These are phyloP conservation scores for Ichneumon xanthorius DNA, from an alignment of 2,888 invertebrate species.

Conservation along the genomic window DNA sequence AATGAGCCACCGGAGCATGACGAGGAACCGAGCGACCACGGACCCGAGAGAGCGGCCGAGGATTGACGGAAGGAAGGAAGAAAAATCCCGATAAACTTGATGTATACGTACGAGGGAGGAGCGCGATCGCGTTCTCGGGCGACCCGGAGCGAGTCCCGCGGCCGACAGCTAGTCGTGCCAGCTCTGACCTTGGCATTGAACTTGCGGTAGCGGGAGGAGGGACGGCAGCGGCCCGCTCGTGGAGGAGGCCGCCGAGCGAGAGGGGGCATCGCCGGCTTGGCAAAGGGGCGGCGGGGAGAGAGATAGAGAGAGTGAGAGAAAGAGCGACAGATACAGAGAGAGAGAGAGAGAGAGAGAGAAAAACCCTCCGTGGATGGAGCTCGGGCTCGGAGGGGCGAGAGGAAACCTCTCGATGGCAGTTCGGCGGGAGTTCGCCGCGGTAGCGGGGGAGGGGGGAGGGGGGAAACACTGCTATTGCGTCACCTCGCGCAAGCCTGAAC, in stretches of 20 bases:
- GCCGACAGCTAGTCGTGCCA: constrained; percentile 81
- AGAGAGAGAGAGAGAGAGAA: background rate
- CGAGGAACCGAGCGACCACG: background rate
- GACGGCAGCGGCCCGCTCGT: constrained; percentile 58
- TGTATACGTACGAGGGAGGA: constrained; percentile 53
- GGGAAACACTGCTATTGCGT: constrained; percentile 77
- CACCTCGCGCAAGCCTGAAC: constrained; percentile 82
- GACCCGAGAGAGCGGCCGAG: background rate
- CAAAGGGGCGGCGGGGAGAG: background rate
- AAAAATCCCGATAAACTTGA: background rate
- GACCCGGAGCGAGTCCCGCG: constrained; percentile 78
- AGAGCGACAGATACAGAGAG: background rate
- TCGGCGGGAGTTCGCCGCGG: constrained; percentile 18
- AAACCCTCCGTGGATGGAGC: background rate
- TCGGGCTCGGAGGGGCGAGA: constrained; percentile 30
- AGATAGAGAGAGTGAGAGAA: background rate
- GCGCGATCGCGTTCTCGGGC: constrained; percentile 71
- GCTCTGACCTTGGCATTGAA: constrained; percentile 85
- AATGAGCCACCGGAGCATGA: constrained; percentile 13
- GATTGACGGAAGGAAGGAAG: constrained; percentile 30
- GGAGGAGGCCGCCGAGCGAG: constrained; percentile 57
- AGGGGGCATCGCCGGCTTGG: constrained; percentile 26
- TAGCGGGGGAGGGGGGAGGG: constrained; percentile 15
- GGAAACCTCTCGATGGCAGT: constrained; percentile 28
- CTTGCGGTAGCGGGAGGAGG: constrained; percentile 76